Base-by-base conservation (phyloP, 2,113 vertebrate species). In the Prionailurus bengalensis region DNA sequence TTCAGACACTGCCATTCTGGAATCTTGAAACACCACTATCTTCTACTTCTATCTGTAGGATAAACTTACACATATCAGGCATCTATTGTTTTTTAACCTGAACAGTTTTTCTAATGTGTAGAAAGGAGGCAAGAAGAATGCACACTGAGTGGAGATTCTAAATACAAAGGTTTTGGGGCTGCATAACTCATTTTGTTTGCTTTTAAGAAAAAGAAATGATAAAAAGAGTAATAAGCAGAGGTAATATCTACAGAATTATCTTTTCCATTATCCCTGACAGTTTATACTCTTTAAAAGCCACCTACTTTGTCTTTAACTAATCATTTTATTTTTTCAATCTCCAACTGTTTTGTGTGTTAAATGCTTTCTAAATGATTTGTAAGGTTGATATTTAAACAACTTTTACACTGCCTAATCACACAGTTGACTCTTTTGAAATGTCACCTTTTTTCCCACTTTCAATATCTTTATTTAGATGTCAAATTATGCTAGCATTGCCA, bases 381-480 rank as follows among this genome's bases (percentile, higher is more conserved):
- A 79, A 95, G n/a, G 39, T 65, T 97, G 88, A 88, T 97, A 97
- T 96, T 97, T 96, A 96, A 97, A 95, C 83, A 98, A 71, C 33
- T 89, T 51, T 96, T 82, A 76, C 25, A 80, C 53, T 82, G 33
- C 58, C 42, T 97, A 96, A 97, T 96, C 90, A 89, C 42, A 74
- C 17, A 95, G 73, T 79, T 94, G 71, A 79, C 31, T 92, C 66
- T 91, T 94, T 89, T n/a, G 70, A 97, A 96, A 81, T 11, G 12
- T 92, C 53, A 87, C 78, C 79, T 90, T 89, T 84, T 78, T 39
- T 3, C 15, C 4, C 70, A 86, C 63, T 55, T 92, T 81, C 76
- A 96, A 1, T 96, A 85, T 96, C 94, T 97, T 96, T 97, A 95
- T 97, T 96, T 95, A 86, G 79, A 91, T 70, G 84, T 96, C 92